Base-by-base conservation (phyloP, 2,113 vertebrate species). In the Melierax canorus region DNA sequence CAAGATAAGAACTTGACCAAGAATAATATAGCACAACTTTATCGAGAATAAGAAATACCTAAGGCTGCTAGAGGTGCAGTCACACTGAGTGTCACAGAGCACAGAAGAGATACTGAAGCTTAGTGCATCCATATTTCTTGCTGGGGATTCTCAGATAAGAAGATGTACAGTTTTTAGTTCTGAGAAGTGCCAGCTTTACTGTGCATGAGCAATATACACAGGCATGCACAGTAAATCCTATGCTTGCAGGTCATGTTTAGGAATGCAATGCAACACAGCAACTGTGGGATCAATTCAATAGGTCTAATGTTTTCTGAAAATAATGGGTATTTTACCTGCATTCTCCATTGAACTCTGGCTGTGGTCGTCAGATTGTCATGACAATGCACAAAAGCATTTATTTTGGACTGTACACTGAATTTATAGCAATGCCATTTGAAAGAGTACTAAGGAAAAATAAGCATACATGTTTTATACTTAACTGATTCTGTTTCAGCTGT, bases 301-400 rank as follows among this genome's bases (percentile, higher is more conserved):
- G 29, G 12, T 16, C 45, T 41, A n/a, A 41, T 2, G 4, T 41
- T 90, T 77, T 92, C n/a, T 38, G 74, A 92, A 94, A 71, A 18
- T 56, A 60, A 36, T 7, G 8, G 6, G 3, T 46, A 18, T 60
- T 88, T 56, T 77, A 90, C 60, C 15, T 66, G 55, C 23, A 56
- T 60, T 73, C 55, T 60, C 11, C 3, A 1, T 29, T 39, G 43
- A 80, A 60, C 38, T n/a, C 41, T 58, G 58, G 58, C 73, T 68
- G 36, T 24, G 36, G 19, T 4, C 29, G 6, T 76, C n/a, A 63
- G 32, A 76, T 0, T 6, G 15, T 66, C 0, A 0, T 51, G 34
- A 64, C 45, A 73, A 81, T 15, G 38, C 53, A 66, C 30, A 82
- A 22, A 86, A 88, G 9, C 20, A 41, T 82, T 85, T 58, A 48